phyloP scores from a whole-genome alignment of 2,113 vertebrate species.

The Hippocampus mohnikei region DNA sequence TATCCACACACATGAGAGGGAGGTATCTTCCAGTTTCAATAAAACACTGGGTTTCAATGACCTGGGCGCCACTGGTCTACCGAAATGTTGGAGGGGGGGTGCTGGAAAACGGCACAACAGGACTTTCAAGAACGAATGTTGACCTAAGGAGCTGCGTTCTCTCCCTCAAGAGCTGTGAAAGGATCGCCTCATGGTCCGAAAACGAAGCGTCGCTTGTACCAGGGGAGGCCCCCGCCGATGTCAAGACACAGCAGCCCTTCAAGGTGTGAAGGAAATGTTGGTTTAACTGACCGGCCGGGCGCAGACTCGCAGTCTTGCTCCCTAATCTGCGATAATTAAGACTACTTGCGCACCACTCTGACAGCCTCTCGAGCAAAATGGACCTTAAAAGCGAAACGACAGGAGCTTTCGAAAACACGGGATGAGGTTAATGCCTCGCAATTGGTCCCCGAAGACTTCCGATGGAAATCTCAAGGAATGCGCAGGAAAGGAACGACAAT shows the following conservation, averaged over 20 bases:
- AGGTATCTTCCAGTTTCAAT: conserved; percentile 54
- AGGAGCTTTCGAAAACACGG: conserved; percentile 21
- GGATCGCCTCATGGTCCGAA: conserved; percentile 59
- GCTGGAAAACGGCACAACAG: conserved; percentile 43
- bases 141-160: conserved; percentile 55
- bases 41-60: conserved; percentile 60
- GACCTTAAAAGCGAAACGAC: conserved; percentile 2
- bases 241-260: conserved; percentile 55
- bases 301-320: not conserved
- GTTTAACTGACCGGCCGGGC: conserved; percentile 30
- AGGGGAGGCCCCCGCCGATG: conserved; percentile 29
- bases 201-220: conserved; percentile 30
- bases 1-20: conserved; percentile 51
- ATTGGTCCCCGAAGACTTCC: conserved; percentile 33
- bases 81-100: not conserved
- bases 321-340: not conserved
- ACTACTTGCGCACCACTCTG: not conserved
- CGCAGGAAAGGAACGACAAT: conserved; percentile 33
- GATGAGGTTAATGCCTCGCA: conserved; percentile 37
- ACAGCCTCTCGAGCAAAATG: not conserved
- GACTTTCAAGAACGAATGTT: conserved; percentile 65
- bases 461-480: conserved; percentile 42
- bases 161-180: conserved; percentile 54
- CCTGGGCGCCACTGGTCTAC: conserved; percentile 33
- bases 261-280: conserved; percentile 33